phyloP scores from a whole-genome alignment of 2,113 vertebrate genomes.

The Phalacrocorax carbo region DNA sequence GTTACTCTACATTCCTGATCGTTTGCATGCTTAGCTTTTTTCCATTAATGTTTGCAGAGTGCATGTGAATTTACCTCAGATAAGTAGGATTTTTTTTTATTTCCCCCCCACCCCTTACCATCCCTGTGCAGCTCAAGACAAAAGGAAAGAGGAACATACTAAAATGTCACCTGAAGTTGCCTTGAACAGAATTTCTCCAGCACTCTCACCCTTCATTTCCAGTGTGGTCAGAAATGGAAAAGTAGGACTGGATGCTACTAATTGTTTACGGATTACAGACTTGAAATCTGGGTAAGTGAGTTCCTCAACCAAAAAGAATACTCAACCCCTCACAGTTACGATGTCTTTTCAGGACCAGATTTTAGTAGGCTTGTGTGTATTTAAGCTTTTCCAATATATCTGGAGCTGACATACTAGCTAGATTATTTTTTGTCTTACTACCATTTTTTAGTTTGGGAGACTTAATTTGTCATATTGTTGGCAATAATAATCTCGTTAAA shows the following conservation, averaged over 20 bases:
- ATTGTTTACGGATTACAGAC: slow-evolving; percentile 94
- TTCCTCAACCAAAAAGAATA: background rate
- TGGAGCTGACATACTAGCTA: background rate
- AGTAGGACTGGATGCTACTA: slow-evolving; percentile 94
- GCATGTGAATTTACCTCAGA: background rate
- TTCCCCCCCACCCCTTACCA: background rate
- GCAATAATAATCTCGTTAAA: slow-evolving; percentile 23
- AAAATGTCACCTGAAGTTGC: slow-evolving; percentile 94
- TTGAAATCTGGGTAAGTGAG: slow-evolving; percentile 92
- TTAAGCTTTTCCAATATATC: background rate
- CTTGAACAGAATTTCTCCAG: slow-evolving; percentile 91
- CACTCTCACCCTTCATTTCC: slow-evolving; percentile 89
- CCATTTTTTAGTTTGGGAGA: background rate
- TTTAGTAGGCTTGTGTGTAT: background rate
- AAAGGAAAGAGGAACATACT: slow-evolving; percentile 58
- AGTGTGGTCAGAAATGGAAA: slow-evolving; percentile 93
- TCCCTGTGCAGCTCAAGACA: slow-evolving; percentile 39
- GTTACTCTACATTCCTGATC: background rate
- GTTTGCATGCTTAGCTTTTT: background rate
- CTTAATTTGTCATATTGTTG: slow-evolving; percentile 30
- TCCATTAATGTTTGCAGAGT: background rate
- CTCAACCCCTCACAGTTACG: background rate
- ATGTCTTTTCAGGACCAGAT: background rate
- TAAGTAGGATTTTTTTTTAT: background rate
- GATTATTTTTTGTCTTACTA: background rate